A percentile compares a stretch with the other conserved stretches of the same genome.
phyloP scores from a whole-genome alignment of 1,140 invertebrate genomes.

The Nephila pilipes region DNA sequence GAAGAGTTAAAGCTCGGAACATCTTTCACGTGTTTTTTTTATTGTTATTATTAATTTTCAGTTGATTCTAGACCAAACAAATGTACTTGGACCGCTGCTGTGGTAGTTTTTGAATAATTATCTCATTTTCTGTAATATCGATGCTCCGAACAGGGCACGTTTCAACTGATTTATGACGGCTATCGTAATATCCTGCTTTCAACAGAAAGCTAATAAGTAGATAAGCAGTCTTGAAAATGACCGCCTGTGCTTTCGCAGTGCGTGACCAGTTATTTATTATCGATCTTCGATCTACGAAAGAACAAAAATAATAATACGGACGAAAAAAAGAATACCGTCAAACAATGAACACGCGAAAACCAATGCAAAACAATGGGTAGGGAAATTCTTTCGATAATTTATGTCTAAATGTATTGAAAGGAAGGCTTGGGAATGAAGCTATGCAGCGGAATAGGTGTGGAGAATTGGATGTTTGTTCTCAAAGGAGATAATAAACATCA shows the following conservation, averaged over 20 bases:
- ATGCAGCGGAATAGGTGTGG: neutral
- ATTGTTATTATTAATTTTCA: conserved; percentile 18
- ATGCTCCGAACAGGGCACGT: neutral
- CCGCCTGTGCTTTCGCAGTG: neutral
- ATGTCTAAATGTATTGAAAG: neutral
- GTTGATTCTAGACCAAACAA: neutral
- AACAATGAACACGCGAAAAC: neutral
- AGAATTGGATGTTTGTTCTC: neutral
- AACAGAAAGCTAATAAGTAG: conserved; percentile 32
- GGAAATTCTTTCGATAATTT: conserved; percentile 4
- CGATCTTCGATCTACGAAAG: neutral
- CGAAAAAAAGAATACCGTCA: neutral
- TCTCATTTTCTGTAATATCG: conserved; percentile 33
- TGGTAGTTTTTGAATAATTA: conserved; percentile 14
- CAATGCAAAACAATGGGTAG: neutral
- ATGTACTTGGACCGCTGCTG: neutral
- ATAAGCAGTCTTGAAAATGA: conserved; percentile 19
- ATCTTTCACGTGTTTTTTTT: neutral
- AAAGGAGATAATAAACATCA: neutral
- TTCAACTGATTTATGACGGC: conserved; percentile 14
- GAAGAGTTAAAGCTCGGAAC: no score
- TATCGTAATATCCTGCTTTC: conserved; percentile 41
- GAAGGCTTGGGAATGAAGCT: neutral
- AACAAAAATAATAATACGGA: neutral
- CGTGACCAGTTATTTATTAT: conserved; percentile 23